Evolutionary conservation across 2,888 invertebrate species (phyloP).

Genomic region (Notocelia uddmanniana): DNA sequence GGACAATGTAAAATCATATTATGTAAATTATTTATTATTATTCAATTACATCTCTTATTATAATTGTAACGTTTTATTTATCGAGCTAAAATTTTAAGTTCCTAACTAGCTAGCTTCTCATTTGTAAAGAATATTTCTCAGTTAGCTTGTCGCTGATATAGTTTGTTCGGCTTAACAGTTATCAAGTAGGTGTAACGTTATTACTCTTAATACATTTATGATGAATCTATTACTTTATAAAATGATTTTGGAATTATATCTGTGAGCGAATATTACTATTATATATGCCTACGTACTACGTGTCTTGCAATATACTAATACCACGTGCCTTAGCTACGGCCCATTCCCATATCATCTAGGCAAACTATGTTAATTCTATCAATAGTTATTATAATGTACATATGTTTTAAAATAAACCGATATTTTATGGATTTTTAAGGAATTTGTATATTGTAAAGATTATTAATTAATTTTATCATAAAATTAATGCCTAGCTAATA

Average conservation of each 20-base stretch:
- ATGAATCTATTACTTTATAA: constrained; percentile 66
- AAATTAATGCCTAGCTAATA: constrained; percentile 84
- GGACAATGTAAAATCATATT: constrained; percentile 72
- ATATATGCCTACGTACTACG: constrained; percentile 44
- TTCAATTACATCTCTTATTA: constrained; percentile 68
- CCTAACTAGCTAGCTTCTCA: constrained; percentile 83
- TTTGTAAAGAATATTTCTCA: constrained; percentile 69
- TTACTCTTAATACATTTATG: constrained; percentile 61
- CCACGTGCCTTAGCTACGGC: constrained; percentile 83
- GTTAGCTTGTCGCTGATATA: constrained; percentile 67
- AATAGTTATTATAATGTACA: constrained; percentile 82
- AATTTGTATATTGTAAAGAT: constrained; percentile 87
- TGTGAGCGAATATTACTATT: constrained; percentile 37
- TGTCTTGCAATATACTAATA: constrained; percentile 69
- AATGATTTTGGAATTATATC: constrained; percentile 58
- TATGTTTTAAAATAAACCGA: constrained; percentile 84
- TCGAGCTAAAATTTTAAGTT: constrained; percentile 82
- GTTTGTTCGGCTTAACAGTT: constrained; percentile 64
- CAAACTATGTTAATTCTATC: constrained; percentile 79
- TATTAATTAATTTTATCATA: constrained; percentile 82
- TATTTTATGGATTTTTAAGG: constrained; percentile 86
- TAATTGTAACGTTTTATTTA: constrained; percentile 77
- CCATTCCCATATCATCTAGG: constrained; percentile 82
- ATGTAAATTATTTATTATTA: constrained; percentile 82
- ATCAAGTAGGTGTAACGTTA: constrained; percentile 62